Conservation (phyloP, 1,140 invertebrate genomes). For the Caenorhabditis briggsae region DNA sequence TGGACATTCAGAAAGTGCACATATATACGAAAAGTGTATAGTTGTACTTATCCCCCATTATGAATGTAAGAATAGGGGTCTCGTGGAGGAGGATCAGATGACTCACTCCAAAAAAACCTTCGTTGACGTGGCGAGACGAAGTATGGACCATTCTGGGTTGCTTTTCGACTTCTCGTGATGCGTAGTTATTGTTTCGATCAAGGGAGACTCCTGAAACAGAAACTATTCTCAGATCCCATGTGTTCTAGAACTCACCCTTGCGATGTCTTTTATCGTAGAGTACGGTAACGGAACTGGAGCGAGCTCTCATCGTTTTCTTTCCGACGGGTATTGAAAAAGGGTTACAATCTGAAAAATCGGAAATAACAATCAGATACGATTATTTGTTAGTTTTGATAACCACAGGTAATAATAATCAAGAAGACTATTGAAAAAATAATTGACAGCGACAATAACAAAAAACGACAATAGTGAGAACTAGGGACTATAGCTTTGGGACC, state of each 20-base stretch:
- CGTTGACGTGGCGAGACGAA: slow-evolving; percentile 64
- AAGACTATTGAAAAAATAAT: slow-evolving; percentile 7
- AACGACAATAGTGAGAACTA: slow-evolving; percentile 19
- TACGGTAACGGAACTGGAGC: slow-evolving; percentile 55
- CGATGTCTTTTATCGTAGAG: slow-evolving; percentile 26
- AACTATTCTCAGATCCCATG: not conserved
- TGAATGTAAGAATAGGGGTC: not conserved
- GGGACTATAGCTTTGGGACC: not conserved
- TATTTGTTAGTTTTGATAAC: not conserved
- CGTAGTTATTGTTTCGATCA: slow-evolving; percentile 60
- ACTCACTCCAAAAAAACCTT: slow-evolving; percentile 65
- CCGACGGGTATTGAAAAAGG: too few relatives aligned
- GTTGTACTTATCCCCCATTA: slow-evolving; percentile 42
- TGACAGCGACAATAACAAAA: not conserved
- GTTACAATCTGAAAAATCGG: not conserved
- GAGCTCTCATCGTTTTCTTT: slow-evolving; percentile 48
- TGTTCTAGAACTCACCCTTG: slow-evolving; percentile 11
- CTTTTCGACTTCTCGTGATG: slow-evolving; percentile 51
- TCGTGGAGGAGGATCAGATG: not conserved
- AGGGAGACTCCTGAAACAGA: slow-evolving; percentile 54
- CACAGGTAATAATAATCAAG: not conserved
- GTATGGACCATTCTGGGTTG: slow-evolving; percentile 63
- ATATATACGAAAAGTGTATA: slow-evolving; percentile 56
- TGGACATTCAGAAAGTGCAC: slow-evolving; percentile 55
- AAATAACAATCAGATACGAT: not conserved